A percentile compares a stretch with the other conserved stretches of the same genome.
Evolutionary conservation across 1,140 invertebrate species (phyloP).

Genomic region (Neodiprion fabricii): DNA sequence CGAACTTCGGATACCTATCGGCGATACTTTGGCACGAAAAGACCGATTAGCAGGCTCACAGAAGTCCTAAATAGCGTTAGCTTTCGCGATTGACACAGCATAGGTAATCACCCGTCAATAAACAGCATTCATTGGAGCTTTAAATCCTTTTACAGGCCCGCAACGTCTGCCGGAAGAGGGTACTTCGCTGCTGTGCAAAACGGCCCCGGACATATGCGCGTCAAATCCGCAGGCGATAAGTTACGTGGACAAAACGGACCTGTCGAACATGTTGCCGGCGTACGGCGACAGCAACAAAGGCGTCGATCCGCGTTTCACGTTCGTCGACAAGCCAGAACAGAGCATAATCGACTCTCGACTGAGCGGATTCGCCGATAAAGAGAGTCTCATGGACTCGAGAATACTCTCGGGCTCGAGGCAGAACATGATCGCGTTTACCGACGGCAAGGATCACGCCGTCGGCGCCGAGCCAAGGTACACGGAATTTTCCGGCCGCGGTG

Average conservation of each 20-base stretch:
- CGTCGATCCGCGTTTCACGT: conserved; percentile 48
- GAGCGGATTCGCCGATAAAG: conserved; percentile 58
- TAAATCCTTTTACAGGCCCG: conserved; percentile 32
- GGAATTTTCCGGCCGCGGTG: conserved; percentile 40
- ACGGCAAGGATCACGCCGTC: conserved; percentile 48
- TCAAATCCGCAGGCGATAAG: conserved; percentile 59
- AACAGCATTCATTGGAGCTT: too few species aligned
- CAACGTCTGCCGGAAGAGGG: conserved; percentile 54
- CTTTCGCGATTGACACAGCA: too few species aligned
- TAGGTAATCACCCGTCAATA: too few species aligned
- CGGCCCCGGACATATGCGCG: conserved; percentile 58
- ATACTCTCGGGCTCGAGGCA: conserved; percentile 55
- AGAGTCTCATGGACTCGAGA: conserved; percentile 57
- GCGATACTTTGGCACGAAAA: too few species aligned
- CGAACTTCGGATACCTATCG: too few species aligned
- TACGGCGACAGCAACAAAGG: conserved; percentile 48
- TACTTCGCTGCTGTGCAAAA: conserved; percentile 56
- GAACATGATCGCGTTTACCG: conserved; percentile 57
- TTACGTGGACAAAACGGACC: conserved; percentile 57
- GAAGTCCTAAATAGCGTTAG: too few species aligned
- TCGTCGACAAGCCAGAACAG: conserved; percentile 52
- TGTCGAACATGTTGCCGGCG: conserved; percentile 56
- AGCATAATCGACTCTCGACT: conserved; percentile 53
- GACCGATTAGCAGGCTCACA: too few species aligned
- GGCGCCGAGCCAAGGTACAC: conserved; percentile 52